These are phyloP conservation scores for Aphelocoma californica DNA, from an alignment of 2,797 vertebrate species.

Conservation along the genomic window DNA sequence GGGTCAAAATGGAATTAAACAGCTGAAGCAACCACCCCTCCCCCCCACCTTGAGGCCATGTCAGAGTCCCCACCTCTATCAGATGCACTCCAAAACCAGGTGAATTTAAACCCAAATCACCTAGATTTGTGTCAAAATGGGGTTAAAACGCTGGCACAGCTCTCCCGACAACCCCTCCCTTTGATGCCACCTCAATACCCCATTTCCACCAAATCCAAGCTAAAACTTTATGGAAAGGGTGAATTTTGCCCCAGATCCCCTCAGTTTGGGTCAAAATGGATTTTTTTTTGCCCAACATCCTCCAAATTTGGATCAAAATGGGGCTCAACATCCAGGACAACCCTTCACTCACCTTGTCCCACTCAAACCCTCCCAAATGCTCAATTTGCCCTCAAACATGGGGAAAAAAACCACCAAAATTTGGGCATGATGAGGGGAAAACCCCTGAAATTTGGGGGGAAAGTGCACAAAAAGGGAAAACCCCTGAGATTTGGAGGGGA, in stretches of 20 bases:
- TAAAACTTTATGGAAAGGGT: neutral
- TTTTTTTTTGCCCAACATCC: neutral
- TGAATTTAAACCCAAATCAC: neutral
- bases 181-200: too few relatives aligned
- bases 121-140: neutral
- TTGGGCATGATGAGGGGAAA: too few relatives aligned
- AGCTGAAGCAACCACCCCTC: neutral
- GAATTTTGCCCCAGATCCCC: neutral
- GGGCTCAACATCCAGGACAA: neutral
- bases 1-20: neutral
- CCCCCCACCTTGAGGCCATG: neutral
- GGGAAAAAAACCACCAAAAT: accelerated
- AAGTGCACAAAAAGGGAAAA: neutral
- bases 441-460: neutral
- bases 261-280: neutral
- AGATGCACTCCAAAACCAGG: neutral
- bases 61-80: neutral
- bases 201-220: neutral
- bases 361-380: neutral
- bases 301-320: neutral
- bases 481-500: too few relatives aligned
- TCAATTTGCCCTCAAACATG: neutral
- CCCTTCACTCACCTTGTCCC: neutral
- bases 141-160: neutral
- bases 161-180: too few relatives aligned